phyloP scores from a whole-genome alignment of 2,113 vertebrate genomes.

The Raja brachyura region DNA sequence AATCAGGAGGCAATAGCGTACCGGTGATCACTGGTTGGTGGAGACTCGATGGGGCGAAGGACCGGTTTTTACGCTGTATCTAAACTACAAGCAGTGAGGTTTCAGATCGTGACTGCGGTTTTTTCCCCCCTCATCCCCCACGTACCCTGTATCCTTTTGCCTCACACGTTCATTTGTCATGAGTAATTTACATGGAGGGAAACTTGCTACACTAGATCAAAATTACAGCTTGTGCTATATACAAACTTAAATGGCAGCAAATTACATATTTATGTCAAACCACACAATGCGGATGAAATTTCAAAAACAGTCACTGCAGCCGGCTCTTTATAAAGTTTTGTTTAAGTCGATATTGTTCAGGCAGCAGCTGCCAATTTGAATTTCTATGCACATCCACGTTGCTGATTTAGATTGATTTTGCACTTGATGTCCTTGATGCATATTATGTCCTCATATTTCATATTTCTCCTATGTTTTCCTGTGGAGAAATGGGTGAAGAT shows the following conservation, averaged over 20 bases:
- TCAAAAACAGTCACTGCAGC: background rate
- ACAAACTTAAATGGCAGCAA: background rate
- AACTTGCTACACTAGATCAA: background rate
- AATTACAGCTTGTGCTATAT: background rate
- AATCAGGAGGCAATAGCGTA: too few relatives aligned
- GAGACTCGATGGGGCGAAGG: too few relatives aligned
- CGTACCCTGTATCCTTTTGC: background rate
- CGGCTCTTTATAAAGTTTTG: background rate
- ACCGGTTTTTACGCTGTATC: too few relatives aligned
- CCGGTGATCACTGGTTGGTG: too few relatives aligned
- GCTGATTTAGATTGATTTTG: background rate
- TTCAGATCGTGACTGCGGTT: background rate
- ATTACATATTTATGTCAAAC: background rate
- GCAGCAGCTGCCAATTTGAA: background rate
- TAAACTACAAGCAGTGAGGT: background rate
- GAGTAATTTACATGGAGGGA: background rate
- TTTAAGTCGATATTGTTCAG: background rate
- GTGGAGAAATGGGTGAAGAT: too few relatives aligned
- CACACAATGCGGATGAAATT: background rate
- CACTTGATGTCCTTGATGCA: background rate
- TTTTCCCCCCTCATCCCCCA: background rate
- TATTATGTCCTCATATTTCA: background rate
- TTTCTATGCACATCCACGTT: background rate
- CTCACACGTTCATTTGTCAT: background rate
- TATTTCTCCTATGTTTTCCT: too few relatives aligned